These are phyloP conservation scores for Cantharis lateralis DNA, from an alignment of 2,888 invertebrate genomes.

Conservation along the genomic window DNA sequence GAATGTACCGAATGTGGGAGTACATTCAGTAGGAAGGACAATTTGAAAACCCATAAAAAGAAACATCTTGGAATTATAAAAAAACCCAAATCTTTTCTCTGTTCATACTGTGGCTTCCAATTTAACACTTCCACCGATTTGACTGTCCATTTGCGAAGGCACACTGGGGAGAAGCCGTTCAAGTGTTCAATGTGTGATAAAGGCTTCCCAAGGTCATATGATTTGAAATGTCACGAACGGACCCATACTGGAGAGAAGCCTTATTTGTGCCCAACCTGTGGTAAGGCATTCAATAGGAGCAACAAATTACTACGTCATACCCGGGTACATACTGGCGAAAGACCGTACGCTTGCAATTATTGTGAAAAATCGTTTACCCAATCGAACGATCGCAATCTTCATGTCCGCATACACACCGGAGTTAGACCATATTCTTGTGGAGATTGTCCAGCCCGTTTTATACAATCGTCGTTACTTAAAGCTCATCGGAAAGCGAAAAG, in stretches of 20 bases:
- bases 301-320: neutral
- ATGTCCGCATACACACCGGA: neutral
- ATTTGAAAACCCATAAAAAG: neutral
- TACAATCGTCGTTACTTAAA: neutral
- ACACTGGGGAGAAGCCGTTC: neutral
- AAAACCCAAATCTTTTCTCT: neutral
- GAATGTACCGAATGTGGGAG: neutral
- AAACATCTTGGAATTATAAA: neutral
- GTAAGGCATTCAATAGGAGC: neutral
- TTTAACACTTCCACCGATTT: neutral
- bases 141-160: neutral
- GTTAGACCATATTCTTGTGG: neutral
- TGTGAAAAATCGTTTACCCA: neutral
- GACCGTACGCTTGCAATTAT: neutral
- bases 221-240: neutral
- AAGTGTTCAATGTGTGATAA: neutral
- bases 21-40: neutral
- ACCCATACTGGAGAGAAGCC: neutral
- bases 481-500: neutral
- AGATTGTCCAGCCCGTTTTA: neutral
- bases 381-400: neutral
- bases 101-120: neutral
- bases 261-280: neutral
- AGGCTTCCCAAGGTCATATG: neutral
- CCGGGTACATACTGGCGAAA: neutral